These are phyloP conservation scores for Prosapia bicincta DNA, from an alignment of 2,888 invertebrate species.

Conservation along the genomic window DNA sequence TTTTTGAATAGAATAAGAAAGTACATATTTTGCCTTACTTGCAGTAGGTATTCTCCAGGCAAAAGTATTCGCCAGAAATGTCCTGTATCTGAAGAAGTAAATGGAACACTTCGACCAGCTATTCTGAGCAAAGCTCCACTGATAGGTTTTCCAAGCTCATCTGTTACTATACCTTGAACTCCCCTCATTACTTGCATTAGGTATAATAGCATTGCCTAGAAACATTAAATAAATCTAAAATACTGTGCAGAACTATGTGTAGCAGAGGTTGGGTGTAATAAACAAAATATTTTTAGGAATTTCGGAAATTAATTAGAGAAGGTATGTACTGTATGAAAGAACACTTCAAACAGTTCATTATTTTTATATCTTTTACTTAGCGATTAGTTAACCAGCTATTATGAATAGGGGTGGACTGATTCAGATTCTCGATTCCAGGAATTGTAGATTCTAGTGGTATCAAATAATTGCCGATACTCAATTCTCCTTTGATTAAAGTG, in stretches of 20 bases:
- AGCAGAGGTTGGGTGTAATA: too few species aligned
- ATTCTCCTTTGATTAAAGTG: too few species aligned
- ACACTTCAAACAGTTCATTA: background rate
- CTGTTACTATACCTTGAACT: constrained; percentile 82
- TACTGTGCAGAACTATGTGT: too few species aligned
- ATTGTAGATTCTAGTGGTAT: too few species aligned
- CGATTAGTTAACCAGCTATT: too few species aligned
- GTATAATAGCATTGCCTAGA: constrained; percentile 77
- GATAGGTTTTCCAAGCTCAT: constrained; percentile 72
- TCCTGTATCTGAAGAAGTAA: constrained; percentile 85
- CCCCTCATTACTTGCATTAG: constrained; percentile 84
- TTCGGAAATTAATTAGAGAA: background rate
- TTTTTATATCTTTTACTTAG: background rate
- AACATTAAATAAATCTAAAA: too few species aligned
- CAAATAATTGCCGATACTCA: too few species aligned
- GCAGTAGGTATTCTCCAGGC: constrained; percentile 80
- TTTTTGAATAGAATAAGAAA: too few species aligned
- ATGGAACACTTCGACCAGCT: constrained; percentile 77
- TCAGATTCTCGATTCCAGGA: too few species aligned
- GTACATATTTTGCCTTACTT: constrained; percentile 53
- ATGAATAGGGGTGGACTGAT: too few species aligned
- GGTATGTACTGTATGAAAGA: too few species aligned
- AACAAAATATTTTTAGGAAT: too few species aligned
- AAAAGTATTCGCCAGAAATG: constrained; percentile 92
- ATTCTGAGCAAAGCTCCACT: constrained; percentile 76